phyloP scores from a whole-genome alignment of 2,888 invertebrate genomes.

The Caenorhabditis zanzibari region DNA sequence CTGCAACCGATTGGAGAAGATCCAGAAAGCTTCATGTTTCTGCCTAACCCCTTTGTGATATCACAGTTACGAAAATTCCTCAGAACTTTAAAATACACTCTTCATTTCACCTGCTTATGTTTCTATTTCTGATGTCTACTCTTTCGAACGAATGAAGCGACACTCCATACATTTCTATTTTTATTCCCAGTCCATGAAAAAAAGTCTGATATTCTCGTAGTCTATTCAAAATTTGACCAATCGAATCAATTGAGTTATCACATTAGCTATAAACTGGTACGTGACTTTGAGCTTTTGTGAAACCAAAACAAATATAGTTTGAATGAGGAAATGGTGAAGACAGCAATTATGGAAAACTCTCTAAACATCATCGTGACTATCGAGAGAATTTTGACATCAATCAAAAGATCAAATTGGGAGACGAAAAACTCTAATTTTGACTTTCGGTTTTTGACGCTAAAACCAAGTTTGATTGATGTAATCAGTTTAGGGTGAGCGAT shows the following conservation, averaged over 20 bases:
- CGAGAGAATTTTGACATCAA: neutral
- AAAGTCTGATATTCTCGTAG: neutral
- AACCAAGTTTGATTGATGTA: slow-evolving; percentile 16
- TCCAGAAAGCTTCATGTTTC: slow-evolving; percentile 13
- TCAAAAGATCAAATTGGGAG: neutral
- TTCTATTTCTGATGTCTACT: no score
- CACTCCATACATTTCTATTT: neutral
- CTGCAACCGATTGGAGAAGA: slow-evolving; percentile 38
- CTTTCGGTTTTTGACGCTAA: slow-evolving; percentile 21
- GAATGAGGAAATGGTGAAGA: neutral
- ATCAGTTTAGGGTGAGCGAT: slow-evolving; percentile 11
- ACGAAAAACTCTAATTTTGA: neutral
- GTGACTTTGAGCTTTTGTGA: neutral
- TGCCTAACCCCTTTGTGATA: slow-evolving; percentile 1
- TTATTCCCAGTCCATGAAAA: neutral
- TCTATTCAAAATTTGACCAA: slow-evolving; percentile 1
- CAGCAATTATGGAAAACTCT: neutral
- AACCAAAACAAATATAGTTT: neutral
- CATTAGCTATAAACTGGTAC: slow-evolving; percentile 15
- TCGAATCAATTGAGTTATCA: slow-evolving; percentile 10
- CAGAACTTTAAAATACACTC: neutral
- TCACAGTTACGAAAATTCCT: no score
- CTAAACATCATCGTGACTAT: neutral
- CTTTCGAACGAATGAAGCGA: neutral
- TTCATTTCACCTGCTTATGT: neutral